These are phyloP conservation scores for Megalurothrips usitatus DNA, from an alignment of 2,888 invertebrate genomes.

Conservation along the genomic window DNA sequence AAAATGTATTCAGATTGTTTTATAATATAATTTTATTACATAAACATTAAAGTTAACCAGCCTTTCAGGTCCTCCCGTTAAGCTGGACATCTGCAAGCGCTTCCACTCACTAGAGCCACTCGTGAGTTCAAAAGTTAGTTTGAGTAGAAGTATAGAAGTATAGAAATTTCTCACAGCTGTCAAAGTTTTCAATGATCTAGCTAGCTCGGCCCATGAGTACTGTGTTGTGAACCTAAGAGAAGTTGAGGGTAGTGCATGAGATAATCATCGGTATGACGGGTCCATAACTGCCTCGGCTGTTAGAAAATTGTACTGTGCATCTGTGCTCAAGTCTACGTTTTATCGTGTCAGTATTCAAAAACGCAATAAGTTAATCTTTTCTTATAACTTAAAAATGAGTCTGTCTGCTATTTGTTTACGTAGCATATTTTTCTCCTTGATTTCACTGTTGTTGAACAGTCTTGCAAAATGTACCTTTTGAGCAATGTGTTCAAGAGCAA, in stretches of 20 bases:
- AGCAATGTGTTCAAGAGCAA: too few relatives aligned
- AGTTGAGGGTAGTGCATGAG: background rate
- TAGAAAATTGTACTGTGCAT: background rate
- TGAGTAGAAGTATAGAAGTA: background rate
- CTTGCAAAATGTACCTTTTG: too few relatives aligned
- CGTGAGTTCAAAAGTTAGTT: background rate
- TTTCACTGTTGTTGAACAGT: too few relatives aligned
- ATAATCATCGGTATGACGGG: constrained; percentile 8
- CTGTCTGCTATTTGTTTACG: background rate
- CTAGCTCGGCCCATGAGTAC: constrained; percentile 5
- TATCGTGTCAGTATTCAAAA: constrained; percentile 9
- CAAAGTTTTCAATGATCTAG: background rate
- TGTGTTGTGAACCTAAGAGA: background rate
- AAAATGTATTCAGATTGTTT: too few relatives aligned
- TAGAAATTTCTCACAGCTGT: background rate
- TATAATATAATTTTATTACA: too few relatives aligned
- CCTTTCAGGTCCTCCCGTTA: background rate
- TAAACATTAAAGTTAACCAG: background rate
- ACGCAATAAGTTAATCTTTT: constrained; percentile 1
- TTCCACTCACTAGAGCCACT: background rate
- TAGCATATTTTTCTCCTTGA: background rate
- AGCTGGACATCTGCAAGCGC: background rate
- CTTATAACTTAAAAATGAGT: background rate
- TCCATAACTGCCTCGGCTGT: constrained; percentile 14
- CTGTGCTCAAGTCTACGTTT: background rate